These are phyloP conservation scores for Ameiurus melas DNA, from an alignment of 2,113 vertebrate genomes.

Conservation along the genomic window DNA sequence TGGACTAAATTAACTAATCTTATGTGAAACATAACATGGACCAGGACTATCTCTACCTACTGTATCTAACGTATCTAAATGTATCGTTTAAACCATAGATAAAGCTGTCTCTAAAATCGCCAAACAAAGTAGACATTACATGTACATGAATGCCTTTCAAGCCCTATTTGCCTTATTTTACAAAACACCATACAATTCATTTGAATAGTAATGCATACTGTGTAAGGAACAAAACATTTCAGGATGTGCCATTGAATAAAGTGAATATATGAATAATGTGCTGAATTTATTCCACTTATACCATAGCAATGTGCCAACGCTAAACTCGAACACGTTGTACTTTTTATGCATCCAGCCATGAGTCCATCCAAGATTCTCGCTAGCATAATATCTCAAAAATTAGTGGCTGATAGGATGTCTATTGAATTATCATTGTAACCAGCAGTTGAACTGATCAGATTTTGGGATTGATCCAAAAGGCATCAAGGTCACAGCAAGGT, in stretches of 20 bases:
- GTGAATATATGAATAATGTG: background rate
- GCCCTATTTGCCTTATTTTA: background rate
- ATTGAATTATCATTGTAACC: too few species aligned
- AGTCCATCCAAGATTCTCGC: background rate
- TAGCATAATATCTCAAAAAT: background rate
- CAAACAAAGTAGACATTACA: background rate
- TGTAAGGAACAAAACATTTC: background rate
- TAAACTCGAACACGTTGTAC: background rate
- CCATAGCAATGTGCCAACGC: background rate
- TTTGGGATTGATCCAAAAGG: too few species aligned
- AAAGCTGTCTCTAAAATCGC: background rate
- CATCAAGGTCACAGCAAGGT: too few species aligned
- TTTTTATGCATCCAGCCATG: background rate
- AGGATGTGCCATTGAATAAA: background rate
- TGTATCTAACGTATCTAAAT: background rate
- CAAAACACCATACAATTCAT: background rate
- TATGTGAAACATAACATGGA: too few species aligned
- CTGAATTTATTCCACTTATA: too few species aligned
- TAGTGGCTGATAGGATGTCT: background rate
- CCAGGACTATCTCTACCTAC: too few species aligned
- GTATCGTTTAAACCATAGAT: background rate
- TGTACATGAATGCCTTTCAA: background rate
- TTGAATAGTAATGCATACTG: background rate
- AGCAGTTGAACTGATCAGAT: too few species aligned
- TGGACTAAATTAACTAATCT: too few species aligned